Conservation (phyloP, 2,797 vertebrate species). For the Limnodromus scolopaceus region DNA sequence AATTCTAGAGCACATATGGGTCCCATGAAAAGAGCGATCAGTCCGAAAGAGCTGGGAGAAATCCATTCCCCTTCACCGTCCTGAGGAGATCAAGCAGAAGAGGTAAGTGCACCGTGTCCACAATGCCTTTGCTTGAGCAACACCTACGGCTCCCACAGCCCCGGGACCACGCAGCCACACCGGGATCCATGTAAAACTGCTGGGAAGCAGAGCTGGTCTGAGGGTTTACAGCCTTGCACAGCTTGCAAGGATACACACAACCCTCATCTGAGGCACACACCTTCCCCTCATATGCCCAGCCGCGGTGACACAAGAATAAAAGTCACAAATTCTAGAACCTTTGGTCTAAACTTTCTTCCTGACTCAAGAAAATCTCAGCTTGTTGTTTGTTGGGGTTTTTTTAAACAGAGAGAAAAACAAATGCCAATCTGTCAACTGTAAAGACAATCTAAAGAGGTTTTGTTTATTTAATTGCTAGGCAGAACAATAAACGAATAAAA, state of each 20-base stretch:
- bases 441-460: neutral
- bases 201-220: neutral
- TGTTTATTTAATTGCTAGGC: neutral
- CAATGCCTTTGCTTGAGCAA: neutral
- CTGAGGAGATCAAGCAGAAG: accelerated
- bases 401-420: constrained; percentile 9
- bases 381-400: neutral
- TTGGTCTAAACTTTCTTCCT: neutral
- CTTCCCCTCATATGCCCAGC: neutral
- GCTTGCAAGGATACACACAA: neutral
- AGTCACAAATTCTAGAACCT: neutral
- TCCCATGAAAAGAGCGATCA: neutral
- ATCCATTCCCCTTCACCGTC: neutral
- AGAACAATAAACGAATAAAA: constrained; percentile 8
- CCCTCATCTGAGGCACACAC: neutral
- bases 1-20: neutral
- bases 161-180: neutral
- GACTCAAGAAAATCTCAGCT: neutral
- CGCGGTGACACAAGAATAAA: accelerated
- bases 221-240: neutral
- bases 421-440: neutral
- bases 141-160: accelerated
- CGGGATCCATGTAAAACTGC: accelerated
- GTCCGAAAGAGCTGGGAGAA: neutral
- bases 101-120: accelerated